Evolutionary conservation across 2,797 vertebrate genomes (phyloP), one percentile per base, ranked within the genome.

Genomic region (Paguma larvata): DNA sequence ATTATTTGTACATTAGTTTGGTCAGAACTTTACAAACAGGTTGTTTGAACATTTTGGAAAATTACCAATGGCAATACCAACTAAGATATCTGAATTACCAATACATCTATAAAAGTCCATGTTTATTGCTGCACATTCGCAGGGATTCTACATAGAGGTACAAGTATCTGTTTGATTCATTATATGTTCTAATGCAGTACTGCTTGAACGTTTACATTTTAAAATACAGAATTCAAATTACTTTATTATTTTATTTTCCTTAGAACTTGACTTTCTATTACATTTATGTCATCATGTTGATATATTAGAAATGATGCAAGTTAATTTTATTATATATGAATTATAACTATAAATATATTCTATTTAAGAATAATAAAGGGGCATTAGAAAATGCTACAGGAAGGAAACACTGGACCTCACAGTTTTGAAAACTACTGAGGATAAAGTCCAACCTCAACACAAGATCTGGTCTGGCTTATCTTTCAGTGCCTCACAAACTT

Each of bases 1-100:
- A 86, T 46, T 77, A 63, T 21, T n/a, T 67, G 23, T 44, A 78
- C 53, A 85, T 85, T 85, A 67, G 18, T 67, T 80, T 85, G 53
- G 34, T 89, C 21, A 85, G 73, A 62, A 63, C 67, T 94, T 96
- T 48, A 80, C 51, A 92, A 89, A 89, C 13, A 89, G 30, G 38
- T 83, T 84, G 38, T 30, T 30, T 77, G 19, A 82, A 12, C 56
- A 72, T 84, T 87, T 72, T n/a, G 34, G 44, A 80, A 86, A 93
- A 78, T 16, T 92, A 67, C 25, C 44, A 32, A 59, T 41, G 56
- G 32, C 23, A 85, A 89, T 65, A 51, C 44, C 82, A 72, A 62
- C 85, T 38, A 51, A 73, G 68, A 51, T 68, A 46, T 62, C 25
- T 77, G 25, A 85, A 10, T 73, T 88, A 78, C 32, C 87, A 91